Evolutionary conservation across 2,888 invertebrate genomes (phyloP), one percentile per base, ranked within the genome.

Genomic region (Pristionchus exspectatus): DNA sequence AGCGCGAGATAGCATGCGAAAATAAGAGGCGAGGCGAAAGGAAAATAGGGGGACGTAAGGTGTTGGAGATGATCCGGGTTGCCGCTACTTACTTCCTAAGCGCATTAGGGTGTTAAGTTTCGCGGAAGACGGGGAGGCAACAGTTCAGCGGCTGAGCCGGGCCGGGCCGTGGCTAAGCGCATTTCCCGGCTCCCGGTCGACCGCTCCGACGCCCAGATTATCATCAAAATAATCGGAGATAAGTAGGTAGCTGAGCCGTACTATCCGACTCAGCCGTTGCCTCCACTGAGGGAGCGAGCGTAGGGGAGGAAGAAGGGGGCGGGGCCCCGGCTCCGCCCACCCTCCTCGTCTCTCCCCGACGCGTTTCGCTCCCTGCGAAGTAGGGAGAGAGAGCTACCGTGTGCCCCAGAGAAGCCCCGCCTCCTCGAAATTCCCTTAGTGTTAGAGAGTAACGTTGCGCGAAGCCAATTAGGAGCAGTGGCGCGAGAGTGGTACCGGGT

Each of bases 201-300:
- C 81, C 81, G 81, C 81, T 81, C 81, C 50, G 81, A 16, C 81
- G 74, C 69, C 87, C 27, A 87, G 87, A 87, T 87, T 87, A 87
- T 87, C 87, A 87, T 87, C 50, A 87, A 87, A 87, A 87, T 87
- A 87, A 87, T 87, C 87, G 54, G 66, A 87, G 87, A 54, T 54
- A 54, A 87, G 54, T 27, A 54, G 54, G 87, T 84, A 84, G 84
- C 84, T 84, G 59, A 84, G 84, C 84, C 84, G 84, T 81, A 81
- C 81, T 81, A 81, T 81, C 81, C 81, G 81, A 81, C 81, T 81
- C 81, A 81, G 81, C 81, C 74, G 38, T 74, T 21, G 74, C 21
- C 74, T 38, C 74, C 18, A 38, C 38, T 38, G 74, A 38, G 38
- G 38, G 63, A 7, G n/a, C 5, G 9, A 9, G n/a, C n/a, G 21